A percentile compares a stretch with the other conserved stretches of the same genome.
phyloP scores from a whole-genome alignment of 2,888 invertebrate species.

The Leucozona laternaria region DNA sequence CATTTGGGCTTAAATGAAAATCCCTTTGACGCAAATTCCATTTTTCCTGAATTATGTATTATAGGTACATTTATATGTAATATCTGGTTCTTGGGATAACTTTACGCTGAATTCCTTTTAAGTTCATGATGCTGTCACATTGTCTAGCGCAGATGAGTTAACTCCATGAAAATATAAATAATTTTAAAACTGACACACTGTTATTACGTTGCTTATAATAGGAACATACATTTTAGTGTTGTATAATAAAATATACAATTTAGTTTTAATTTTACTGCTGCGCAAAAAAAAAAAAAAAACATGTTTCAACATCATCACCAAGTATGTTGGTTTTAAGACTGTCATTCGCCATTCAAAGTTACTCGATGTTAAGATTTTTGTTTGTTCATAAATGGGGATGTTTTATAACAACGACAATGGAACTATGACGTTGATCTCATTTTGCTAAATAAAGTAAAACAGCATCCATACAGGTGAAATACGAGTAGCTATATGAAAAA shows the following conservation, averaged over 20 bases:
- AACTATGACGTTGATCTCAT: slow-evolving; percentile 19
- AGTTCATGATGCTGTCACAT: background rate
- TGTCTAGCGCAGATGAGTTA: slow-evolving; percentile 3
- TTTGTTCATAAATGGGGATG: slow-evolving; percentile 16
- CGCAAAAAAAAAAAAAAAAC: background rate
- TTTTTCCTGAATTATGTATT: background rate
- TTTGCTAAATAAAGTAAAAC: slow-evolving; percentile 8
- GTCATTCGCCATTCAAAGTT: slow-evolving; percentile 15
- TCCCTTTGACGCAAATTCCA: background rate
- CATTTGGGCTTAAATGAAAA: background rate
- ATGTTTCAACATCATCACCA: slow-evolving; percentile 8
- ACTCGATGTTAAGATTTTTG: background rate
- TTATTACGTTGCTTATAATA: too few relatives aligned
- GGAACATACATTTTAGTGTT: background rate
- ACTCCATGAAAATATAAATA: background rate
- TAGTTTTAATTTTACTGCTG: background rate
- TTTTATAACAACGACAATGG: background rate
- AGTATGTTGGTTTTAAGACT: background rate
- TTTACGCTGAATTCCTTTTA: background rate
- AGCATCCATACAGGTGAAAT: background rate
- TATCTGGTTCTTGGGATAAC: background rate
- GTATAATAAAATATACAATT: background rate
- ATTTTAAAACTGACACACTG: background rate
- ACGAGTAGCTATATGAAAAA: too few relatives aligned
- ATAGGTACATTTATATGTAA: too few relatives aligned